A percentile compares a stretch with the other conserved stretches of the same genome.
Conservation (phyloP, 2,113 vertebrate species). For the Chauna torquata region DNA sequence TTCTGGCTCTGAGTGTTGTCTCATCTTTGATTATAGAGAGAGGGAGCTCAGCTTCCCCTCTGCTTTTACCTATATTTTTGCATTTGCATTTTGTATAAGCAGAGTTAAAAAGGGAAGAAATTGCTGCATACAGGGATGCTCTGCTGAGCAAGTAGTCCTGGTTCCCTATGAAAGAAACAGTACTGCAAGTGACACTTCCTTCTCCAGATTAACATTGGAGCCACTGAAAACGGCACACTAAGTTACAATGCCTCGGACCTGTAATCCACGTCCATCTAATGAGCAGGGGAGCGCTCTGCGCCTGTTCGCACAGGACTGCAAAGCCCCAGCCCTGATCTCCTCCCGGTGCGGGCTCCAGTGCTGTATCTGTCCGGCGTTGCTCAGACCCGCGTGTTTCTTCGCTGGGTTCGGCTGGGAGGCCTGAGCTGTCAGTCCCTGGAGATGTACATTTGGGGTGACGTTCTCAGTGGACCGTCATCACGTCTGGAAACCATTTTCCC, state of each 20-base stretch:
- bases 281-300: accelerated
- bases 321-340: not conserved
- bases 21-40: not conserved
- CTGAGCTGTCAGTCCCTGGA: not conserved
- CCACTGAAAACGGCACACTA: accelerated
- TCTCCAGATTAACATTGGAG: not conserved
- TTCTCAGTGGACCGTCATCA: not conserved
- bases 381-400: not conserved
- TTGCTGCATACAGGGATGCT: accelerated
- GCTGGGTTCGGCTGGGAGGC: not conserved
- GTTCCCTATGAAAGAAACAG: not conserved
- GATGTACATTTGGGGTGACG: not conserved
- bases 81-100: not conserved
- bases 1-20: not conserved
- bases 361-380: accelerated
- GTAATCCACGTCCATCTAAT: accelerated
- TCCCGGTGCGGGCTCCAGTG: not conserved
- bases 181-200: not conserved
- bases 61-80: not conserved
- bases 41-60: not conserved
- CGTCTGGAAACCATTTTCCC: not conserved
- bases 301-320: not conserved
- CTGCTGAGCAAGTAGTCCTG: not conserved
- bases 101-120: not conserved
- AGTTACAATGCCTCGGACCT: accelerated